Evolutionary conservation across 2,113 vertebrate genomes (phyloP), one percentile per base, ranked within the genome.

Genomic region (Centropristis striata): DNA sequence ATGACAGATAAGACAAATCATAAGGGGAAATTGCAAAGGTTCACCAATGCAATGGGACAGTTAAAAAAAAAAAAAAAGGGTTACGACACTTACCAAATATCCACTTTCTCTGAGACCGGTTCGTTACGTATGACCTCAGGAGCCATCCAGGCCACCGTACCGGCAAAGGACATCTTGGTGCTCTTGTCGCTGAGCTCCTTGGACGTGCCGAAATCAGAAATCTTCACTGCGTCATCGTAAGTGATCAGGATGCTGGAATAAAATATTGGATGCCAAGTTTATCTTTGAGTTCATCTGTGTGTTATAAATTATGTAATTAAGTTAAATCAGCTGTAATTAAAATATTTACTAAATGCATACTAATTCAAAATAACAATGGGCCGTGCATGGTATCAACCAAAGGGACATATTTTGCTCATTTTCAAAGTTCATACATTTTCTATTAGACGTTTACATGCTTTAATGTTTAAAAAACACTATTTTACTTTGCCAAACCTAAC

Each of bases 101-200:
- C 98, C 18, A 99, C 98, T 92, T 99, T 99, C 93, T 99, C 98
- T 0, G 98, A 99, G 49, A 99, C 98, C 0, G 98, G 98, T 83
- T 99, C 98, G 0, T 99, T 99, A 68, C 98, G 96, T 83, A 99
- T 99, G 74, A 99, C 98, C 90, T 99, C 98, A 0, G 98, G 98
- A 0, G 98, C 98, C 98, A 99, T 99, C 98, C 98, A 99, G 90
- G 98, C 98, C 92, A 99, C 98, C 0, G 98, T 99, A 75, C 98
- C 98, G 0, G 98, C 98, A 2, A 99, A 99, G 42, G 98, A 99
- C 98, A 99, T 99, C 95, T 99, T 98, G 90, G 98, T 99, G 95
- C 98, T 99, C 91, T 99, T 99, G 94, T 99, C 98, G 13, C 95
- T 97, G 86, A 99, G 94, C 86, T 98, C 98, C 91, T 99, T 99